Evolutionary conservation across 2,113 vertebrate species (phyloP).

Genomic region (Podiceps cristatus): DNA sequence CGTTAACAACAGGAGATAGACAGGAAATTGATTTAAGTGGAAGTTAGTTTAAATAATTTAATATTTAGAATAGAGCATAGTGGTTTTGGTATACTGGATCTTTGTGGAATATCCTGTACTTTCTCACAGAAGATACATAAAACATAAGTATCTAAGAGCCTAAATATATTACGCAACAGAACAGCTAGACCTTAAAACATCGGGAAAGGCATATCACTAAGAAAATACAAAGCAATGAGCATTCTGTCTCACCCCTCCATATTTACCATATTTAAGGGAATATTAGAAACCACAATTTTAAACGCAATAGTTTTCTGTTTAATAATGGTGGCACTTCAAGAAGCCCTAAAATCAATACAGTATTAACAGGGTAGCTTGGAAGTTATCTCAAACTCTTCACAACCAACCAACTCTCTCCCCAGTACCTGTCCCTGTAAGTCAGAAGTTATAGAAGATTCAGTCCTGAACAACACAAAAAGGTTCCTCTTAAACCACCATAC

Average conservation of each 20-base stretch:
- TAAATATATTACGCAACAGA: constrained; percentile 48
- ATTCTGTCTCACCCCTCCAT: neutral
- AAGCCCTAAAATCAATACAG: neutral
- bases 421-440: neutral
- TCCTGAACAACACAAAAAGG: neutral
- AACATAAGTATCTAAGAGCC: neutral
- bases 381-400: neutral
- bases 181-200: neutral
- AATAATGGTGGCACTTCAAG: neutral
- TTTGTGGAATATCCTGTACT: constrained; percentile 36
- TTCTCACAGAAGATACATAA: constrained; percentile 12
- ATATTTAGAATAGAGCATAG: constrained; percentile 28
- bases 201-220: neutral
- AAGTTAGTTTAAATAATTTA: constrained; percentile 54
- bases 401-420: neutral
- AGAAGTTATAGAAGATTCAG: neutral
- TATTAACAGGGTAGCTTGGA: neutral
- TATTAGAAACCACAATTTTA: neutral
- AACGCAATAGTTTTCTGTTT: neutral
- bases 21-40: constrained; percentile 2
- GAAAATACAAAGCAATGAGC: neutral
- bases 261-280: neutral
- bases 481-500: neutral
- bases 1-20: neutral
- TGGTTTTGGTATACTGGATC: neutral